These are phyloP conservation scores for Musca domestica DNA, from an alignment of 1,140 invertebrate species.

Conservation along the genomic window DNA sequence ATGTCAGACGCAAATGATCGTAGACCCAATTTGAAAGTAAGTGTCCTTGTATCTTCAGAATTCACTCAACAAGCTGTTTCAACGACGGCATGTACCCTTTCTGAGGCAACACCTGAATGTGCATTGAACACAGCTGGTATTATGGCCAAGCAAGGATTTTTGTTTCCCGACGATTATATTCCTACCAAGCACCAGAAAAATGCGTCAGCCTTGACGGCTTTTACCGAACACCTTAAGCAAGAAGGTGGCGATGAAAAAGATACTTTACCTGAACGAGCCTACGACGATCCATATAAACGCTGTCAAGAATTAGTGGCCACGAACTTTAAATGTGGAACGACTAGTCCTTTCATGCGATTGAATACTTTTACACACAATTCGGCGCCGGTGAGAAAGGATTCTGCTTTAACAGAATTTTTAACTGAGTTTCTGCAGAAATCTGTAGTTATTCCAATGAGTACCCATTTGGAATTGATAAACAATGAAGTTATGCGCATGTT, in stretches of 20 bases:
- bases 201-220: constrained; percentile 1
- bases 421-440: constrained; percentile 66
- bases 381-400: neutral
- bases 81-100: neutral
- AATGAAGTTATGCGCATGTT: constrained; percentile 70
- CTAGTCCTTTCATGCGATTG: constrained; percentile 22
- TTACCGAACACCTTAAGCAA: neutral
- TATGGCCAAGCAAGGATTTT: constrained; percentile 25
- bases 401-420: constrained; percentile 36
- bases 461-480: constrained; percentile 67
- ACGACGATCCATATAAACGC: constrained; percentile 30
- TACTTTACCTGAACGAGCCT: neutral
- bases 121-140: constrained; percentile 24
- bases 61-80: neutral
- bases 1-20: neutral
- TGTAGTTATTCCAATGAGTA: constrained; percentile 65
- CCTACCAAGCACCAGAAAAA: constrained; percentile 14
- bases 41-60: neutral
- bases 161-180: constrained; percentile 12
- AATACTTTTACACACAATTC: constrained; percentile 11
- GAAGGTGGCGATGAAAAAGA: neutral
- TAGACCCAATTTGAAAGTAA: constrained; percentile 25
- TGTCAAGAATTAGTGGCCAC: constrained; percentile 22
- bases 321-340: constrained; percentile 26
- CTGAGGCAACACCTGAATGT: constrained; percentile 24